phyloP scores from a whole-genome alignment of 1,140 invertebrate species.

The Drosophila micromelanica region DNA sequence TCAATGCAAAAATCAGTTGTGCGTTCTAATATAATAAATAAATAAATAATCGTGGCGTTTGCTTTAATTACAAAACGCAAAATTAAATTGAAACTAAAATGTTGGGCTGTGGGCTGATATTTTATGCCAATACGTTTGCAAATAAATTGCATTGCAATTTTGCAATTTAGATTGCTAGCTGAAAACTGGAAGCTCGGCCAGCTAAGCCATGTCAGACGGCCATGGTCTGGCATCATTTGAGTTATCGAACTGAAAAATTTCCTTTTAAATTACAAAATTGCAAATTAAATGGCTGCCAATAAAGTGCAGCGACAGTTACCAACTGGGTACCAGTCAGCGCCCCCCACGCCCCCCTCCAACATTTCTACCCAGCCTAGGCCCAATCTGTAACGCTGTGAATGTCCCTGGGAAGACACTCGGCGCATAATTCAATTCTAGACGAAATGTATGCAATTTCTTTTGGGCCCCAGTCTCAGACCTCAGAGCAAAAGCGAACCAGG shows the following conservation, averaged over 20 bases:
- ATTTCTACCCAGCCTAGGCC: constrained; percentile 2
- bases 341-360: background rate
- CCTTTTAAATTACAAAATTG: constrained; percentile 83
- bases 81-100: constrained; percentile 82
- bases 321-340: constrained; percentile 9
- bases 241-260: constrained; percentile 83
- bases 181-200: background rate
- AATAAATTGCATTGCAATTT: constrained; percentile 66
- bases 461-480: constrained; percentile 25
- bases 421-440: constrained; percentile 78
- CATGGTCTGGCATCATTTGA: constrained; percentile 72
- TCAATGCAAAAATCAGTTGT: constrained; percentile 78
- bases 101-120: constrained; percentile 35
- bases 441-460: constrained; percentile 80
- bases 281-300: constrained; percentile 77
- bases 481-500: constrained; percentile 1
- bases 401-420: constrained; percentile 46
- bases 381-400: constrained; percentile 18
- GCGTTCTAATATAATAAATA: constrained; percentile 81
- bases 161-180: constrained; percentile 65
- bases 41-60: constrained; percentile 58
- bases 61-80: constrained; percentile 78
- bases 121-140: constrained; percentile 28
- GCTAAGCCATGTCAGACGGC: constrained; percentile 42
- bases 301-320: constrained; percentile 41